Percentiles rank a stretch among this genome's conserved stretches.
phyloP scores from a whole-genome alignment of 2,888 invertebrate species.

The Drosophila mettleri region DNA sequence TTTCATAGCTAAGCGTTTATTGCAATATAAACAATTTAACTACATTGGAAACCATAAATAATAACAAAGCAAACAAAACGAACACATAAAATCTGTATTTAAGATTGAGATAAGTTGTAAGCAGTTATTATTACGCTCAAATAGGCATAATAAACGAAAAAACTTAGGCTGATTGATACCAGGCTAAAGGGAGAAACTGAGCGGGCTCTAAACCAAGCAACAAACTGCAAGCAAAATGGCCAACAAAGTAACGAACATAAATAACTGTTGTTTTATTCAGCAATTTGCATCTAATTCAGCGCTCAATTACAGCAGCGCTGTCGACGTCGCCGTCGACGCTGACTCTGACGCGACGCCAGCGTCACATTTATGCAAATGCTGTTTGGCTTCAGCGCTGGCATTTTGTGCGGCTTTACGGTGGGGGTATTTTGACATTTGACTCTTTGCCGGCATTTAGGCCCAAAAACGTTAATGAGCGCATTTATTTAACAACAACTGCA shows the following conservation, averaged over 20 bases:
- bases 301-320: conserved; percentile 66
- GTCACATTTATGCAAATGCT: conserved; percentile 61
- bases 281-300: conserved; percentile 75
- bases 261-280: conserved; percentile 74
- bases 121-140: conserved; percentile 72
- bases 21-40: conserved; percentile 60
- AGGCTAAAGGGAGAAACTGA: conserved; percentile 12
- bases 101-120: conserved; percentile 70
- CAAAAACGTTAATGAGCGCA: conserved; percentile 68
- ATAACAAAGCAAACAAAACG: conserved; percentile 11
- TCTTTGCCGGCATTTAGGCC: conserved; percentile 51
- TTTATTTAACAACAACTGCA: conserved; percentile 55
- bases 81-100: conserved; percentile 47
- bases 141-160: conserved; percentile 55
- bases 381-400: conserved; percentile 48
- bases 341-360: neutral
- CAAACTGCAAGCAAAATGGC: conserved; percentile 44
- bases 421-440: conserved; percentile 49
- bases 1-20: conserved; percentile 53
- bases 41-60: conserved; percentile 40
- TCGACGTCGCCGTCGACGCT: conserved; percentile 20
- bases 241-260: conserved; percentile 65
- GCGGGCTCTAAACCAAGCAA: conserved; percentile 10
- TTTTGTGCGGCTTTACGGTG: conserved; percentile 51
- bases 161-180: conserved; percentile 57